phyloP scores from a whole-genome alignment of 2,888 invertebrate species.

The Callinectes sapidus region DNA sequence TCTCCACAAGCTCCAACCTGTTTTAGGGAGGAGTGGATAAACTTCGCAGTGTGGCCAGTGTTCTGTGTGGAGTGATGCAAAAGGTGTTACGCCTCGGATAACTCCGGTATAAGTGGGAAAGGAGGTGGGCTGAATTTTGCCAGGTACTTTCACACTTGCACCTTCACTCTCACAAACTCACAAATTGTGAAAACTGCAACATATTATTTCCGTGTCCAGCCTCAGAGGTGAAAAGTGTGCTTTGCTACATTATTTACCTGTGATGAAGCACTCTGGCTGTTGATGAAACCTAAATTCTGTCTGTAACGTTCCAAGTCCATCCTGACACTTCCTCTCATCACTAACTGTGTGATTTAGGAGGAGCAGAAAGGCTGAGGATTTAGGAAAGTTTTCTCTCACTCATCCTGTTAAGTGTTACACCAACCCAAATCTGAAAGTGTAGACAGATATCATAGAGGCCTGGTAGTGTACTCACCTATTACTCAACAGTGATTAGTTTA shows the following conservation, averaged over 20 bases:
- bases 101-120: background rate
- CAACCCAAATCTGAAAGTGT: background rate
- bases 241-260: background rate
- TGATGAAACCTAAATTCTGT: background rate
- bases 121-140: background rate
- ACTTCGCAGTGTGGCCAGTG: background rate
- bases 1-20: background rate
- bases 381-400: background rate
- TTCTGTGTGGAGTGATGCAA: background rate
- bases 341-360: background rate
- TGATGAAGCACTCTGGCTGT: background rate
- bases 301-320: no score
- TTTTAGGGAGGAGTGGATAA: background rate
- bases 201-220: no score
- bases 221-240: background rate
- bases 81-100: background rate
- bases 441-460: background rate
- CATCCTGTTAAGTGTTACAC: background rate
- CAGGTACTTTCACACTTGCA: background rate
- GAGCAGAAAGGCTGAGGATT: background rate
- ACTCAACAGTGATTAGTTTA: no score
- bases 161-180: background rate
- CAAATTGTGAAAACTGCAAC: no score
- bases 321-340: background rate
- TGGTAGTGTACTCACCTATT: no score